A percentile compares a stretch with the other conserved stretches of the same genome.
Evolutionary conservation across 1,140 invertebrate genomes (phyloP).

Genomic region (Aphis craccivora): DNA sequence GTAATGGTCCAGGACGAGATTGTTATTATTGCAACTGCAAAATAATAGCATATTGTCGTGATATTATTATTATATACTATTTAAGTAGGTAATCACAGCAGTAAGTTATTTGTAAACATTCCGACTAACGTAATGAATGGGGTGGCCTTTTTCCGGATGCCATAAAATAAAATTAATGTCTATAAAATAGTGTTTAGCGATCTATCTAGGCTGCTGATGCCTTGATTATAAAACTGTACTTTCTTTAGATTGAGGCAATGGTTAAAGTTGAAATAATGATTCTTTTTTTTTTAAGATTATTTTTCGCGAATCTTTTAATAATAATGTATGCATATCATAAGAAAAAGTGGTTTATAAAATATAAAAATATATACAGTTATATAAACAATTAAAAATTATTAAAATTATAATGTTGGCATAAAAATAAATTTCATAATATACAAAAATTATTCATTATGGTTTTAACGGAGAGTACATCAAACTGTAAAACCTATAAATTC

Average conservation of each 20-base stretch:
- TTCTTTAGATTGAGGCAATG: not conserved
- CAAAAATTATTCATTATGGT: too few species aligned
- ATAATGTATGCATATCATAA: too few species aligned
- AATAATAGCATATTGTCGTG: not conserved
- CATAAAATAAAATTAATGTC: not conserved
- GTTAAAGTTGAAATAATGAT: not conserved
- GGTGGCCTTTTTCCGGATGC: not conserved
- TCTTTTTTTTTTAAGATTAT: not conserved
- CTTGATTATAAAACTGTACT: not conserved
- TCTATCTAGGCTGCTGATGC: not conserved
- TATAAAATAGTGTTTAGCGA: not conserved
- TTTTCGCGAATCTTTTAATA: too few species aligned
- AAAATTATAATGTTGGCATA: accelerated
- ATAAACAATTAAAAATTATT: not conserved
- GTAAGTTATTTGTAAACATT: not conserved
- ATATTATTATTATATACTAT: conserved; percentile 6
- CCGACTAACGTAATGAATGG: not conserved
- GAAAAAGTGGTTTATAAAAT: too few species aligned
- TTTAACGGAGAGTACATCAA: too few species aligned
- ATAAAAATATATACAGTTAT: not conserved
- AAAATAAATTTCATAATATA: too few species aligned
- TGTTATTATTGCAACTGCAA: not conserved
- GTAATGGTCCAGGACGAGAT: not conserved
- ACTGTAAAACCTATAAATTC: too few species aligned
- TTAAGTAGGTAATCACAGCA: not conserved